Conservation (phyloP, 92 coral and sea anemone species). For the Ricordea florida region DNA sequence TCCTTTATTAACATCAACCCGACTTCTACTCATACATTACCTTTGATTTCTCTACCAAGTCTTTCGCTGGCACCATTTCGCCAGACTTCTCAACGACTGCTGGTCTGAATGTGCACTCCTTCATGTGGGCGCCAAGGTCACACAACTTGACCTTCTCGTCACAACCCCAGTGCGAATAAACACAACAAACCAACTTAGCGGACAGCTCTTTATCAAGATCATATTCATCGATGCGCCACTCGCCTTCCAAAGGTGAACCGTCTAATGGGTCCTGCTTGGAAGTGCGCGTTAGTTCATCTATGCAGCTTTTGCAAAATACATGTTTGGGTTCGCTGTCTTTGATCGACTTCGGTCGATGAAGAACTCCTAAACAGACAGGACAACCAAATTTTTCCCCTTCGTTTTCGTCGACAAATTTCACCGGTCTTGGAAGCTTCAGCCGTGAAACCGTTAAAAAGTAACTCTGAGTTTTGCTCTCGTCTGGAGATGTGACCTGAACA, state of each 20-base stretch:
- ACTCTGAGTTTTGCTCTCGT: conserved; percentile 56
- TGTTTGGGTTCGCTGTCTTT: conserved; percentile 70
- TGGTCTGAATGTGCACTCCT: conserved; percentile 76
- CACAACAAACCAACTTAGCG: conserved; percentile 60
- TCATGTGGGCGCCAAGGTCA: conserved; percentile 82
- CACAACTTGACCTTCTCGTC: conserved; percentile 51
- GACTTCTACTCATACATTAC: too few relatives aligned
- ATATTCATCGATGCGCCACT: conserved; percentile 82
- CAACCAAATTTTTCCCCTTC: conserved; percentile 55
- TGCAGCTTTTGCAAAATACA: conserved; percentile 88
- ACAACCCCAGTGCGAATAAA: conserved; percentile 85
- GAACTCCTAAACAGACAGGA: conserved; percentile 83
- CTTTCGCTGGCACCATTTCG: conserved; percentile 72
- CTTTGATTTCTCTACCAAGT: conserved; percentile 75
- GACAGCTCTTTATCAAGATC: conserved; percentile 71
- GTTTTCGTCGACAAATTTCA: conserved; percentile 55
- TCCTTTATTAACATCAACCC: not conserved
- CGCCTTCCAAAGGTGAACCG: conserved; percentile 65
- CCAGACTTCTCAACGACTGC: conserved; percentile 80
- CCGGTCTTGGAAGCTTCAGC: conserved; percentile 58
- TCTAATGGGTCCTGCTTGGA: conserved; percentile 91
- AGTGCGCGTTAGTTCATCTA: conserved; percentile 90
- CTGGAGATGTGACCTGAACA: conserved; percentile 92
- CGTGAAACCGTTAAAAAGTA: conserved; percentile 65
- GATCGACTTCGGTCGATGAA: conserved; percentile 87